Base-by-base conservation (phyloP, 1,140 invertebrate genomes). In the Panulirus ornatus region DNA sequence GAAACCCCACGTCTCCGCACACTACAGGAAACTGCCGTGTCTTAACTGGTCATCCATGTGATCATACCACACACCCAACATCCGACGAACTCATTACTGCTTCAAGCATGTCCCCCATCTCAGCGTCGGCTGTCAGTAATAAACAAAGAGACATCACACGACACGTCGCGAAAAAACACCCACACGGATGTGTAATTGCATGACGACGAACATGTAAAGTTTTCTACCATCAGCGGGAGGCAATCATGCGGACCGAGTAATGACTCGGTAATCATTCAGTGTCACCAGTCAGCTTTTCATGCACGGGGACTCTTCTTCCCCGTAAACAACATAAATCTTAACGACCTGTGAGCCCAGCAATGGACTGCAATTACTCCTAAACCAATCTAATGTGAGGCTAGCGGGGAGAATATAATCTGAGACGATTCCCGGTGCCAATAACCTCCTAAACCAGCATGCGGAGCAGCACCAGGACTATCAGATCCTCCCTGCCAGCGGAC, bases 401-500 rank as follows among this genome's bases (percentile, higher is more conserved):
- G 22, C 22, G 42, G 66, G 44, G 40, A 51, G 83, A 85, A 71
- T 75, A 75, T 38, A 36, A 66, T 44, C 66, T 42, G 42, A 75
- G 83, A 42, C 44, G 88, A 83, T 54, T 42, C 47, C 30, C 44
- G 79, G 88, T 89, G 88, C 88, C 88, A 89, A 89, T 89, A 89
- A 89, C 88, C 88, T 83, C 88, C 79, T 89, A 89, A 89, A 83
- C 66, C 79, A 83, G 81, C 66, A 83, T 51, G 78, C 79, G 79
- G 79, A 89, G 88, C 79, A 83, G 27, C 66, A 58, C 88, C 79
- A 63, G 27, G 66, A 75, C 63, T 83, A 89, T 89, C 88, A 75
- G 88, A 89, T 89, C 88, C 79, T 89, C 88, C 88, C 88, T 89
- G 81, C 88, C 88, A 83, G 42, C 79, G 42, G 44, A 89, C 88